phyloP scores from a whole-genome alignment of 2,888 invertebrate genomes.

The Frankliniella fusca region DNA sequence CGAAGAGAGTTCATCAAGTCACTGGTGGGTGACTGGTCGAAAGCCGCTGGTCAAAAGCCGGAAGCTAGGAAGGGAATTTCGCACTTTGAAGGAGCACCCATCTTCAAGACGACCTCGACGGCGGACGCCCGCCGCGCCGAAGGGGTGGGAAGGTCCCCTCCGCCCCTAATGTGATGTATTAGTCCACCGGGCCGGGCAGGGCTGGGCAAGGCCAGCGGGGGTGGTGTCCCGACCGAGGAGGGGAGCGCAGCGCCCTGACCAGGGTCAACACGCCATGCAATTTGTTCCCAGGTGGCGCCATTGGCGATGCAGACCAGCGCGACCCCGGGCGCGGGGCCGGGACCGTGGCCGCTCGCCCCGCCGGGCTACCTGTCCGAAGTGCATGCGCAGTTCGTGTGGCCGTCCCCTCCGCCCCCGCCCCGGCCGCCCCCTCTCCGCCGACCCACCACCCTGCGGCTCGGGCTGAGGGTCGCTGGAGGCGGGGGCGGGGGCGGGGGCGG shows the following conservation, averaged over 20 bases:
- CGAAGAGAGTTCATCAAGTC: not conserved
- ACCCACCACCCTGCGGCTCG: not conserved
- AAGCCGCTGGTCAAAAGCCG: too few relatives aligned
- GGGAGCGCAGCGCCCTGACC: not conserved
- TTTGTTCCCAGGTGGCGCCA: not conserved
- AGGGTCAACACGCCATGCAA: not conserved
- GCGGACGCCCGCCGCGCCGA: not conserved
- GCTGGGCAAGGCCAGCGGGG: not conserved
- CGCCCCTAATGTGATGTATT: too few relatives aligned
- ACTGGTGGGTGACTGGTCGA: not conserved
- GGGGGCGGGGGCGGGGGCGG: not conserved
- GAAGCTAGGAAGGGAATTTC: too few relatives aligned
- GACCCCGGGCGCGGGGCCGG: not conserved
- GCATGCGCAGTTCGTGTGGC: conserved; percentile 23
- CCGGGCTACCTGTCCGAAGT: not conserved
- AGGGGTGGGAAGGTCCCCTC: not conserved
- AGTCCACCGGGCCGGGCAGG: too few relatives aligned
- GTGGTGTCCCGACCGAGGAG: not conserved
- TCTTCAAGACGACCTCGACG: too few relatives aligned
- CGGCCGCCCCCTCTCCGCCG: not conserved
- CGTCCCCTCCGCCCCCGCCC: not conserved
- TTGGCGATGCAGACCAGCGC: not conserved
- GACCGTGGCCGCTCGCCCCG: not conserved
- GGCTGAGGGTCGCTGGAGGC: not conserved
- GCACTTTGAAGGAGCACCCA: too few relatives aligned